Conservation (phyloP, 2,113 vertebrate species). For the Castor canadensis region DNA sequence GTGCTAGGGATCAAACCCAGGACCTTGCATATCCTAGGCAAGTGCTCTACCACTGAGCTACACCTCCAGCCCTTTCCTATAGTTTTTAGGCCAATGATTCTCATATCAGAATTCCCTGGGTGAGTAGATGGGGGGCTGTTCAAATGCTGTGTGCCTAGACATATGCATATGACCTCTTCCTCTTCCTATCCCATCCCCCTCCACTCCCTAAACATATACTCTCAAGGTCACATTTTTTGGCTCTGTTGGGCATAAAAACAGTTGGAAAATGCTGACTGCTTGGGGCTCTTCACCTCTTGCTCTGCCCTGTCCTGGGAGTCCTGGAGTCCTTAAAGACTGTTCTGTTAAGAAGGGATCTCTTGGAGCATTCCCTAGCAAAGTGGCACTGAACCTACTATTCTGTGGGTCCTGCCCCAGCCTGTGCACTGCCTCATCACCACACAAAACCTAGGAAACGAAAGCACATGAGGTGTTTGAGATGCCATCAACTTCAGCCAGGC, state of each 20-base stretch:
- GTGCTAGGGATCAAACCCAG: neutral
- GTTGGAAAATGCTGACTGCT: neutral
- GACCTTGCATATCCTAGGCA: neutral
- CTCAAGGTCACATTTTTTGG: neutral
- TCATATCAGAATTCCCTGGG: neutral
- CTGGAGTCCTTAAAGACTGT: neutral
- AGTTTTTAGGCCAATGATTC: neutral
- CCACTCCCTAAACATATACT: neutral
- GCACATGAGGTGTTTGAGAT: fast-evolving
- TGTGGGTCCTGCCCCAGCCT: neutral
- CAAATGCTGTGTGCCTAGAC: neutral
- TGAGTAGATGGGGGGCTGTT: neutral
- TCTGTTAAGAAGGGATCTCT: neutral
- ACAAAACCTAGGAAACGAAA: neutral
- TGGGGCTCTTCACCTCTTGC: neutral
- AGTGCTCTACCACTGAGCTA: no score
- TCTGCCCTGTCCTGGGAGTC: neutral
- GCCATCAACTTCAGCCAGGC: neutral
- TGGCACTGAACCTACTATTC: neutral
- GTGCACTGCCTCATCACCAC: neutral
- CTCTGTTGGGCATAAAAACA: fast-evolving
- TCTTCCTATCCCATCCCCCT: neutral
- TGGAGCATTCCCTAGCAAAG: neutral
- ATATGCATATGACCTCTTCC: fast-evolving
- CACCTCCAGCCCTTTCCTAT: neutral